These are phyloP conservation scores for Hetaerina titia DNA, from an alignment of 2,888 invertebrate genomes.

Conservation along the genomic window DNA sequence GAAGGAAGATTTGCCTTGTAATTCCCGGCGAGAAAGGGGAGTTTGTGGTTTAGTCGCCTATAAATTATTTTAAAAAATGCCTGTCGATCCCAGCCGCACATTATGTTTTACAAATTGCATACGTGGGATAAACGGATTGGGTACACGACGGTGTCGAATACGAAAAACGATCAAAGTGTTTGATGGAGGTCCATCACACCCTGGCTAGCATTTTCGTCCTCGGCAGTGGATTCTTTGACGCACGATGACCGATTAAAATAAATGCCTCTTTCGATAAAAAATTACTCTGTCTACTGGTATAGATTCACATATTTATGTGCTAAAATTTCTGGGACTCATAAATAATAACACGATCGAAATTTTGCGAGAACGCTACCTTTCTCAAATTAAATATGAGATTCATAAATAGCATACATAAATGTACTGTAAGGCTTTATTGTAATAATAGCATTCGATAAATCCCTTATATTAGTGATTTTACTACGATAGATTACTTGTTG, in stretches of 20 bases:
- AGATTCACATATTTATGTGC: conserved; percentile 1
- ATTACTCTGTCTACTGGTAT: neutral
- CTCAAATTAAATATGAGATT: neutral
- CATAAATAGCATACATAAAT: neutral
- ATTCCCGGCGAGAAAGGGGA: neutral
- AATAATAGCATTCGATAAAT: neutral
- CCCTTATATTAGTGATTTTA: neutral
- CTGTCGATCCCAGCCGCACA: conserved; percentile 24
- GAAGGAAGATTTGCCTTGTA: conserved; percentile 62
- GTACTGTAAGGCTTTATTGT: neutral
- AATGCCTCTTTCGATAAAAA: conserved; percentile 30
- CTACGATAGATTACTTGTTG: too few relatives aligned
- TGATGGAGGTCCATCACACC: conserved; percentile 35
- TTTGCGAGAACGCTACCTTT: neutral
- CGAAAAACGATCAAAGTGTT: conserved; percentile 41
- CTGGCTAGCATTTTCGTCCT: neutral
- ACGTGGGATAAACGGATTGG: conserved; percentile 51
- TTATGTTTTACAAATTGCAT: conserved; percentile 50
- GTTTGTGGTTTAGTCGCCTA: conserved; percentile 40
- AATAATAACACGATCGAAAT: neutral
- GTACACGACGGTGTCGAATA: conserved; percentile 40
- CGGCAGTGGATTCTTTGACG: neutral
- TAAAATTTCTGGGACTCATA: neutral
- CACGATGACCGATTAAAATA: conserved; percentile 32
- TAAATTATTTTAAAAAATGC: conserved; percentile 56